Percentiles rank a stretch among this genome's conserved stretches.
phyloP scores from a whole-genome alignment of 2,888 invertebrate species.

The Achlya flavicornis region DNA sequence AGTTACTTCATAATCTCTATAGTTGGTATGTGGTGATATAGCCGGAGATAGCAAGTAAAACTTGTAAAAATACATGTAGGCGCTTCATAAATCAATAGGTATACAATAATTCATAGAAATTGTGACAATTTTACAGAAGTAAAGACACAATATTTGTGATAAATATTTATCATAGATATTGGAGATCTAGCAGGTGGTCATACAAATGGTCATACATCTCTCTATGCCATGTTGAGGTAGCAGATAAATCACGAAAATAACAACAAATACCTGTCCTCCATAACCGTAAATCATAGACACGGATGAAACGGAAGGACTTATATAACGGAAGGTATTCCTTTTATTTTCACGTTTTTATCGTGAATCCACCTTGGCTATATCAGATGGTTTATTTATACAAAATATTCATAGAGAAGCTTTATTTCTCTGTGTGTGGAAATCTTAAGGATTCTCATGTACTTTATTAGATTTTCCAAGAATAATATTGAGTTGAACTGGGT shows the following conservation, averaged over 20 bases:
- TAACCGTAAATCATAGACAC: conserved; percentile 68
- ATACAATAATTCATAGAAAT: background rate
- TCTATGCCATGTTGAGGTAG: conserved; percentile 22
- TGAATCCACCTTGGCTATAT: conserved; percentile 63
- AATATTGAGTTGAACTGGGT: background rate
- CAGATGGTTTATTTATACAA: conserved; percentile 78
- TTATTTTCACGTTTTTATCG: conserved; percentile 73
- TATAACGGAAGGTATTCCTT: conserved; percentile 57
- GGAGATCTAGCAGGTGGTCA: conserved; percentile 22
- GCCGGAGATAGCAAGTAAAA: background rate
- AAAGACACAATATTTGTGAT: background rate
- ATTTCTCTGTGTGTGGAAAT: conserved; percentile 49
- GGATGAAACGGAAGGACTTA: conserved; percentile 61
- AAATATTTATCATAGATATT: conserved; percentile 4
- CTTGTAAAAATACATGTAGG: background rate
- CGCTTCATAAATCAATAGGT: no score
- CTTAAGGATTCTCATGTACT: conserved; percentile 31
- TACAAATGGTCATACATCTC: conserved; percentile 22
- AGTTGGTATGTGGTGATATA: background rate
- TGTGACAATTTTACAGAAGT: background rate
- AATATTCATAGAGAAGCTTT: conserved; percentile 65
- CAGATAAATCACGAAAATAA: conserved; percentile 57
- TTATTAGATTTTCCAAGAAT: conserved; percentile 39
- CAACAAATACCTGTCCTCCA: conserved; percentile 59
- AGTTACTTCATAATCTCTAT: no score